A percentile compares a stretch with the other conserved stretches of the same genome.
These are phyloP conservation scores for Etheostoma cragini DNA, from an alignment of 2,113 vertebrate genomes.

Conservation along the genomic window DNA sequence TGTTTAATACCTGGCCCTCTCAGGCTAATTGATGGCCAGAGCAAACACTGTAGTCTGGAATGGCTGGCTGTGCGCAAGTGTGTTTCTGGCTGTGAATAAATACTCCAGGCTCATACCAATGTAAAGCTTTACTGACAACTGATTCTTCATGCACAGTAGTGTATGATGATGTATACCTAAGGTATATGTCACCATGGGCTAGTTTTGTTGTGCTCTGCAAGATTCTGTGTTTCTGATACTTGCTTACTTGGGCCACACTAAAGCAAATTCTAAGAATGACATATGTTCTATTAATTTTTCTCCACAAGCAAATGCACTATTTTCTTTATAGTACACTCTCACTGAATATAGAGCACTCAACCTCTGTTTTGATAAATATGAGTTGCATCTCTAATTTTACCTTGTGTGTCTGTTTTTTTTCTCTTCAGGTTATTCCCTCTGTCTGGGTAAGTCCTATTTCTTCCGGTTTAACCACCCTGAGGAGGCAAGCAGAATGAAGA, in stretches of 20 bases:
- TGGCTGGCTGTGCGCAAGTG: constrained; percentile 41
- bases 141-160: not conserved
- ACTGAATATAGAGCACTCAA: not conserved
- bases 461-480: constrained; percentile 88
- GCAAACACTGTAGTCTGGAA: constrained; percentile 64
- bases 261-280: not conserved
- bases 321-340: not conserved
- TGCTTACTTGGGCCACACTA: not conserved
- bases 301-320: no score
- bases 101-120: constrained; percentile 19
- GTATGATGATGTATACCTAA: no score
- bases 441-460: constrained; percentile 85
- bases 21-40: constrained; percentile 79
- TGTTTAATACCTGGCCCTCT: constrained; percentile 78
- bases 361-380: not conserved
- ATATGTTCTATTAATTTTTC: not conserved
- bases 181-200: not conserved
- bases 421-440: constrained; percentile 84
- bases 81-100: constrained; percentile 57
- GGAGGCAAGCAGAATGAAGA: constrained; percentile 86
- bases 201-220: not conserved
- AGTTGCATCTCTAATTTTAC: not conserved
- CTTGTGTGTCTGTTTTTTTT: constrained; percentile 22
- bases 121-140: constrained; percentile 16
- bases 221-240: not conserved